These are phyloP conservation scores for Physeter macrocephalus DNA, from an alignment of 2,113 vertebrate genomes.

Conservation along the genomic window DNA sequence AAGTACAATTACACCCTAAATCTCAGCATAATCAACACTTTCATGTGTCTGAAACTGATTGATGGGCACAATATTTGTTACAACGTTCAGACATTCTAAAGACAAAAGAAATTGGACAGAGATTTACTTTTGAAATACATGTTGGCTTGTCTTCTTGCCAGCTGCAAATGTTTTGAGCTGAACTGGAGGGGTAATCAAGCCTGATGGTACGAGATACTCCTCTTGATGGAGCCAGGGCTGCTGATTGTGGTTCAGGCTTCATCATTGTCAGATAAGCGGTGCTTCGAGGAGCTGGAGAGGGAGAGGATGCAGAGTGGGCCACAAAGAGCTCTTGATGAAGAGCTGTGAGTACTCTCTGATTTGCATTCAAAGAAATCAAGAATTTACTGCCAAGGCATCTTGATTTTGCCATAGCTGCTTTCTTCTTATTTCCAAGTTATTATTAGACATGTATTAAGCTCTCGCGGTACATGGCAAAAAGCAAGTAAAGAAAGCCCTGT, in stretches of 20 bases:
- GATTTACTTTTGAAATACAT: slow-evolving; percentile 33
- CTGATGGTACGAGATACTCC: neutral
- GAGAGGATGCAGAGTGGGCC: neutral
- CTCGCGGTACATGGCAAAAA: neutral
- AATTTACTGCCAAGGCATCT: neutral
- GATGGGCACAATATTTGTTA: slow-evolving; percentile 16
- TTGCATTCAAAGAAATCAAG: neutral
- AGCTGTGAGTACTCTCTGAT: neutral
- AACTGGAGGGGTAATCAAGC: neutral
- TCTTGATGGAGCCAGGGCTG: neutral
- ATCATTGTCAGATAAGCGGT: neutral
- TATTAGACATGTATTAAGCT: neutral
- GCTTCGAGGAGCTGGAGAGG: neutral
- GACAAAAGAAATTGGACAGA: neutral
- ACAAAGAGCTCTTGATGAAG: slow-evolving; percentile 19
- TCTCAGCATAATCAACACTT: neutral
- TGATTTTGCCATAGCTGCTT: neutral
- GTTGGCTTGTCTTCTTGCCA: neutral
- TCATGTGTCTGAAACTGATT: neutral
- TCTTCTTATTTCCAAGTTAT: neutral
- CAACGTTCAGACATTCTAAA: slow-evolving; percentile 39
- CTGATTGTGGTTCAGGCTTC: neutral
- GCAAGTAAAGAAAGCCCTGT: neutral
- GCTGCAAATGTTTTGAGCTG: neutral
- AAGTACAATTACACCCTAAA: neutral